Conservation (phyloP, 2,888 invertebrate genomes). For the Elegia similella region DNA sequence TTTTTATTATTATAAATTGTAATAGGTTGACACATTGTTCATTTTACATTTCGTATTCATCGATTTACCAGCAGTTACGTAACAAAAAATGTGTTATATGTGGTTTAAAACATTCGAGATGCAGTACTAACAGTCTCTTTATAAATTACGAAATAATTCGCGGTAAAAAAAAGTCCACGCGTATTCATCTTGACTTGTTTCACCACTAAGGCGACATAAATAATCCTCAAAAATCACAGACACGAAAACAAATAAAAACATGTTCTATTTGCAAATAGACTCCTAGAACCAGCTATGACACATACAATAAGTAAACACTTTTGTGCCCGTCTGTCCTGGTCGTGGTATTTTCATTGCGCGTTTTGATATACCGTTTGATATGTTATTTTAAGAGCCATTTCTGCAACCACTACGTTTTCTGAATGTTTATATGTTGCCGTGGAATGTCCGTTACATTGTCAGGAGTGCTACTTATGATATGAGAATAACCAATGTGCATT, state of each 20-base stretch:
- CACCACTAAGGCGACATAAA: too few relatives aligned
- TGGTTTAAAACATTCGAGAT: too few relatives aligned
- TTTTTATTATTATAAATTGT: too few relatives aligned
- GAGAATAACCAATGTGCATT: background rate
- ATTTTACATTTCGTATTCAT: too few relatives aligned
- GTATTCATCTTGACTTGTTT: too few relatives aligned
- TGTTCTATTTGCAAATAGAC: background rate
- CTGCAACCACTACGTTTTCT: slow-evolving; percentile 7
- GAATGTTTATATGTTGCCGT: slow-evolving; percentile 1
- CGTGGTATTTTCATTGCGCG: slow-evolving; percentile 14
- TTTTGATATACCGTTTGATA: slow-evolving; percentile 13
- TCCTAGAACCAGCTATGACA: background rate
- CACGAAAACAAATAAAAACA: background rate
- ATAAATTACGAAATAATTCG: too few relatives aligned
- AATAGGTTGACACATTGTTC: too few relatives aligned
- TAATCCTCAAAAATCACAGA: too few relatives aligned
- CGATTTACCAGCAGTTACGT: too few relatives aligned
- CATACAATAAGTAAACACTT: background rate
- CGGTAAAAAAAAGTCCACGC: too few relatives aligned
- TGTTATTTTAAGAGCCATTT: slow-evolving; percentile 16
- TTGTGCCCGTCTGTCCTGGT: background rate
- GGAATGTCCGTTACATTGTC: slow-evolving; percentile 5
- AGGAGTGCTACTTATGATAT: background rate
- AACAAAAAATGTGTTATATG: too few relatives aligned
- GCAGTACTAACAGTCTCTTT: too few relatives aligned